These are phyloP conservation scores for Mustelus asterias DNA, from an alignment of 2,113 vertebrate species.

Conservation along the genomic window DNA sequence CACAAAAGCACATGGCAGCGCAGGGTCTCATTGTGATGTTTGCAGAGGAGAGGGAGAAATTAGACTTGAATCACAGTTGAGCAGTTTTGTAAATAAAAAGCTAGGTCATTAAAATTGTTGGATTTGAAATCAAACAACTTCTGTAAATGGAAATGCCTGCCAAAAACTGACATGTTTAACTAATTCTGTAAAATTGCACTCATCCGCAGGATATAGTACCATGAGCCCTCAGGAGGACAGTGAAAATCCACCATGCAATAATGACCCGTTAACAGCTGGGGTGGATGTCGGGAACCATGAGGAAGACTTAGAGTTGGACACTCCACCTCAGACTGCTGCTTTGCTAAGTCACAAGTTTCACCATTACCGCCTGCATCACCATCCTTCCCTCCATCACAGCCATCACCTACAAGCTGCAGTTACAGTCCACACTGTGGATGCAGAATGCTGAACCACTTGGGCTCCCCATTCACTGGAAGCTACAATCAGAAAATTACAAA, in stretches of 20 bases:
- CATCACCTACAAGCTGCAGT: constrained; percentile 92
- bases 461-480: not conserved
- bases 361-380: constrained; percentile 75
- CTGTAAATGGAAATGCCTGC: not conserved
- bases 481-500: constrained; percentile 5
- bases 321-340: constrained; percentile 86
- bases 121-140: not conserved
- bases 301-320: constrained; percentile 88
- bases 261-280: constrained; percentile 81
- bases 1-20: too few species aligned
- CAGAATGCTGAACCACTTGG: constrained; percentile 71
- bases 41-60: not conserved
- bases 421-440: constrained; percentile 92
- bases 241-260: constrained; percentile 89
- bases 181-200: constrained; percentile 28
- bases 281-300: constrained; percentile 92
- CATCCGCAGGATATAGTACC: constrained; percentile 82
- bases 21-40: not conserved
- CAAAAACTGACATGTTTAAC: not conserved
- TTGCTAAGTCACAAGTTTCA: constrained; percentile 92
- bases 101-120: not conserved
- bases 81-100: not conserved
- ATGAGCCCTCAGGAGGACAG: constrained; percentile 99
- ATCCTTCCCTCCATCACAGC: constrained; percentile 70
- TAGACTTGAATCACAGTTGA: not conserved